Conservation (phyloP, 2,888 invertebrate genomes). For the Eurytoma californica region DNA sequence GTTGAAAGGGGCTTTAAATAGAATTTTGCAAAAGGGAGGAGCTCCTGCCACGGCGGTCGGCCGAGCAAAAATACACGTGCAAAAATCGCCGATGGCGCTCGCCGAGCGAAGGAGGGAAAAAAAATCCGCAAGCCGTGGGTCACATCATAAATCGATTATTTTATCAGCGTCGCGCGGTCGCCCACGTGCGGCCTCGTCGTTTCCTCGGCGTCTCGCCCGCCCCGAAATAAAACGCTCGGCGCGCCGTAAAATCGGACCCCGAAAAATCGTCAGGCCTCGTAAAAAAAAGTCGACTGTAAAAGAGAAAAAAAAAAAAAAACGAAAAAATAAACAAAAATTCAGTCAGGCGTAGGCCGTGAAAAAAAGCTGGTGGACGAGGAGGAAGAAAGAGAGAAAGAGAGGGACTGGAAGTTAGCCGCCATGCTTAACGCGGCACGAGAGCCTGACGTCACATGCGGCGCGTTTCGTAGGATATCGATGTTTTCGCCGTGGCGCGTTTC, state of each 20-base stretch:
- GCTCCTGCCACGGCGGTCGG: not conserved
- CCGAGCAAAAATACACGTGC: not conserved
- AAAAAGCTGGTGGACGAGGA: not conserved
- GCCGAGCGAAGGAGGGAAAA: not conserved
- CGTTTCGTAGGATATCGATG: too few species aligned
- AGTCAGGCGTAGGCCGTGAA: too few species aligned
- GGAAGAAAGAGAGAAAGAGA: not conserved
- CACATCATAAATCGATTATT: constrained; percentile 41
- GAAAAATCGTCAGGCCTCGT: not conserved
- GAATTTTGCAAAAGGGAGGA: too few species aligned
- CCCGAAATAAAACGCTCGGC: not conserved
- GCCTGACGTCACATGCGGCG: constrained; percentile 11
- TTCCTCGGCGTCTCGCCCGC: not conserved
- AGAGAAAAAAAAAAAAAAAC: not conserved
- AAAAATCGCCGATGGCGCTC: not conserved
- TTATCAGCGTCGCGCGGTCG: constrained; percentile 18
- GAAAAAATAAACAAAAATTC: too few species aligned
- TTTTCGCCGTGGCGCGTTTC: too few species aligned
- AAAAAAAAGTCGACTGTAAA: too few species aligned
- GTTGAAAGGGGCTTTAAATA: too few species aligned
- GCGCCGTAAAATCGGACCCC: not conserved
- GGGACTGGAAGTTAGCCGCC: not conserved
- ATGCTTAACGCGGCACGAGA: constrained; percentile 30
- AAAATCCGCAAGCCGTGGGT: not conserved
- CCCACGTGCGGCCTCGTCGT: not conserved